Percentiles rank a stretch among this genome's conserved stretches.
These are phyloP conservation scores for Drosophila sturtevanti DNA, from an alignment of 1,140 invertebrate species.

Conservation along the genomic window DNA sequence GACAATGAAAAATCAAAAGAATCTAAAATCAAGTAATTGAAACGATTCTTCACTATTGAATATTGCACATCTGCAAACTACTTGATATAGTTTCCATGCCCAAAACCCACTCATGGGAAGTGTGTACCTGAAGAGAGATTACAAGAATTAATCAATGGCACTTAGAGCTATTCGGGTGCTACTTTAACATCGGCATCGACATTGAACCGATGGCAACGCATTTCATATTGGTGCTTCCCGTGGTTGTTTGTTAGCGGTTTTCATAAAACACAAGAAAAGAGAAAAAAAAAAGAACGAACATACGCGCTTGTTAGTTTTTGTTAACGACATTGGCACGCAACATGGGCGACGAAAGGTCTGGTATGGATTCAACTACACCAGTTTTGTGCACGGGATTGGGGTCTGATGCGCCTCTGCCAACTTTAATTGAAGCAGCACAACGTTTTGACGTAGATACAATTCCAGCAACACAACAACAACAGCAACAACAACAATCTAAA, in stretches of 20 bases:
- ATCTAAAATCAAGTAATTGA: too few relatives aligned
- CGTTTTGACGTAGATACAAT: constrained; percentile 10
- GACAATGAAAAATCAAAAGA: too few relatives aligned
- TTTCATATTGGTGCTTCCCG: constrained; percentile 22
- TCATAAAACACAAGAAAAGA: constrained; percentile 6
- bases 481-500: constrained; percentile 16
- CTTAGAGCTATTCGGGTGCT: constrained; percentile 25
- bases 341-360: constrained; percentile 72
- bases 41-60: too few relatives aligned
- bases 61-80: not conserved
- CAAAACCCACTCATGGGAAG: not conserved
- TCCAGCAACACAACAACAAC: constrained; percentile 16
- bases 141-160: constrained; percentile 47
- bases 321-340: constrained; percentile 55
- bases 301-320: constrained; percentile 37
- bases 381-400: not conserved
- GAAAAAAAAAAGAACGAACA: not conserved
- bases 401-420: not conserved
- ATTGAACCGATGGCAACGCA: constrained; percentile 12
- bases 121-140: constrained; percentile 14
- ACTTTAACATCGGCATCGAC: constrained; percentile 34
- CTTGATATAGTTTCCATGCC: not conserved
- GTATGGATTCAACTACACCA: constrained; percentile 15
- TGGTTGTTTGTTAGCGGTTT: constrained; percentile 53
- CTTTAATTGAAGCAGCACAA: not conserved